Evolutionary conservation across 2,888 invertebrate genomes (phyloP).

Genomic region (Axea sp.): DNA sequence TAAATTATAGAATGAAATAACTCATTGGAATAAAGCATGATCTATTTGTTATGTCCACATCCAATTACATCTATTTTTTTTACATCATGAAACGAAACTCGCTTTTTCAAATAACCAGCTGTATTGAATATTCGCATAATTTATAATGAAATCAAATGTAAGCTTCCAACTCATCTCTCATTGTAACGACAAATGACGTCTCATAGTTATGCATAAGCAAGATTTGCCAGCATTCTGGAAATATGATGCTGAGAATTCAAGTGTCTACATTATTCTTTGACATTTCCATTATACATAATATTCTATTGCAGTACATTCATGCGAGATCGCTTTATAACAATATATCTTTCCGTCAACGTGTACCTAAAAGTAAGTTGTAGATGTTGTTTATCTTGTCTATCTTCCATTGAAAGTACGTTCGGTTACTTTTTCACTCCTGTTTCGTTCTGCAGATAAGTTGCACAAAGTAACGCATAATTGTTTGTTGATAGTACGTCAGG

Average conservation of each 20-base stretch:
- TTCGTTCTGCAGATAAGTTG: conserved; percentile 4
- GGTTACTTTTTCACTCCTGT: conserved; percentile 1
- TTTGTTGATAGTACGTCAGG: too few relatives aligned
- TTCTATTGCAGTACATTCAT: conserved; percentile 12
- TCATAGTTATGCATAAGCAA: neutral
- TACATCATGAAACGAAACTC: too few relatives aligned
- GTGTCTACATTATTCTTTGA: conserved; percentile 24
- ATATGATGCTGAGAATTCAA: conserved; percentile 17
- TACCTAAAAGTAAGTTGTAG: too few relatives aligned
- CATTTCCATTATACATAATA: conserved; percentile 25
- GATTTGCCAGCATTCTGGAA: conserved; percentile 14
- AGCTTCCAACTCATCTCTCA: too few relatives aligned
- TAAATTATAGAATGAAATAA: too few relatives aligned
- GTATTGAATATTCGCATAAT: too few relatives aligned
- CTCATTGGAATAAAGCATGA: too few relatives aligned
- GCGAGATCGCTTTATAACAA: conserved; percentile 21
- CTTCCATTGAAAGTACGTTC: conserved; percentile 11
- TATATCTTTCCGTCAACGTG: conserved; percentile 4
- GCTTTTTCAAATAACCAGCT: too few relatives aligned
- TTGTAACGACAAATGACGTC: neutral
- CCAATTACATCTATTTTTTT: too few relatives aligned
- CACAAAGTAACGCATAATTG: conserved; percentile 5
- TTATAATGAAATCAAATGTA: too few relatives aligned
- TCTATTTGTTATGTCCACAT: too few relatives aligned
- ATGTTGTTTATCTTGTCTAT: conserved; percentile 5